Base-by-base conservation (phyloP, 2,888 invertebrate species). In the Pecten maximus region DNA sequence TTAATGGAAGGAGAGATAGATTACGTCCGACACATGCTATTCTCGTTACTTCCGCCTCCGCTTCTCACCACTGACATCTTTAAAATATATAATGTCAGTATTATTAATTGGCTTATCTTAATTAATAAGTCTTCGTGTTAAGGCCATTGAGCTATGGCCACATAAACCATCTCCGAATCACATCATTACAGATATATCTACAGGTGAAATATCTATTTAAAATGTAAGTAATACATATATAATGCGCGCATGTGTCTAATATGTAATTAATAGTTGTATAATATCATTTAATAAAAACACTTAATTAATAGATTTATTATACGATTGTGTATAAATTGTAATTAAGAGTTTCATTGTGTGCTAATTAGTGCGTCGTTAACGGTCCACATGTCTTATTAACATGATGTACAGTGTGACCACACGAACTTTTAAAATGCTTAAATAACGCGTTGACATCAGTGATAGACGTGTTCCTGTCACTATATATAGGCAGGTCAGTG, bases 291-390 rank as follows among this genome's bases (percentile, higher is more conserved):
- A 74, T 74, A 74, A 74, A 74, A 74, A 74, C 74, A 74, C 74
- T 74, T 74, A 74, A 74, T 74, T 74, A 74, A 74, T 74, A 74
- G 74, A 74, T 74, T 74, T 74, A 74, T 74, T 74, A 74, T 74
- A 74, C 74, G 74, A 74, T 74, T 74, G 23, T 74, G 74, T 74
- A 74, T 74, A 74, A 74, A 35, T 74, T 74, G 74, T 74, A 74
- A 74, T 74, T 74, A 74, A 74, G 74, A 74, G 74, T 74, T 74
- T 35, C 74, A 74, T 74, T 74, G 74, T 74, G 74, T 74, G 74
- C 74, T 74, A 74, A 74, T 74, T 28, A 74, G 74, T 28, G 28
- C 28, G 74, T 74, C 74, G 74, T 74, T 74, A 74, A 74, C 74
- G 2, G 28, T 35, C 28, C 16, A 28, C 23, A 74, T 35, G 74